These are phyloP conservation scores for Rousettus madagascariensis DNA, from an alignment of 2,797 vertebrate genomes.

Conservation along the genomic window DNA sequence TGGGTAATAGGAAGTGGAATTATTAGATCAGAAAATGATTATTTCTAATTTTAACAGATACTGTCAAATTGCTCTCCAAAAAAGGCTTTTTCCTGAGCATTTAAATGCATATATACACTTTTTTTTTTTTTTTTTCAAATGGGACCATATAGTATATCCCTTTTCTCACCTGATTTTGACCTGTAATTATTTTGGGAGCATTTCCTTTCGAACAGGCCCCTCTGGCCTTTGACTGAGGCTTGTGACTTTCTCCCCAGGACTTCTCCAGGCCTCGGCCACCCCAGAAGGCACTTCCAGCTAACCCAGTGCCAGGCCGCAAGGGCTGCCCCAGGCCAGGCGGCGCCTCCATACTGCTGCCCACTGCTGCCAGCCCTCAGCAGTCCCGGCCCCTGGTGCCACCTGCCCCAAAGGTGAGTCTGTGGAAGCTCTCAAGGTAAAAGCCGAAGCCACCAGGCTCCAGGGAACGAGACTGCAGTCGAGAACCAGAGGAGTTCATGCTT, in stretches of 20 bases:
- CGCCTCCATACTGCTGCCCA: not conserved
- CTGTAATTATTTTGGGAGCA: not conserved
- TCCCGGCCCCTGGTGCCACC: not conserved
- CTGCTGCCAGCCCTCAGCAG: not conserved
- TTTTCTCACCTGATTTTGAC: not conserved
- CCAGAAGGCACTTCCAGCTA: conserved; percentile 85
- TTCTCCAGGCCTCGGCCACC: conserved; percentile 81
- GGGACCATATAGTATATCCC: not conserved
- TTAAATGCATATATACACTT: not conserved
- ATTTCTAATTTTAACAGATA: not conserved
- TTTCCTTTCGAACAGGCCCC: not conserved
- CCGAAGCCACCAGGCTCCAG: not conserved
- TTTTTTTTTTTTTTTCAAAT: not conserved
- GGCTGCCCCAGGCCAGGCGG: conserved; percentile 2
- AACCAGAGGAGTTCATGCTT: not conserved
- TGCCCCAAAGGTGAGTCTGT: conserved; percentile 66
- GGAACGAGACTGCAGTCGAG: not conserved
- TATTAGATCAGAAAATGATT: not conserved
- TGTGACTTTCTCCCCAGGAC: conserved; percentile 72
- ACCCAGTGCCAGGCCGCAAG: conserved; percentile 81
- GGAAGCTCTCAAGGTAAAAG: not conserved
- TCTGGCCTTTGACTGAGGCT: conserved; percentile 7
- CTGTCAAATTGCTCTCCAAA: not conserved
- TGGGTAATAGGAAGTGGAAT: not conserved
- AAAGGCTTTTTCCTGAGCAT: not conserved